Percentiles rank a stretch among this genome's conserved stretches.
phyloP scores from a whole-genome alignment of 2,888 invertebrate genomes.

The Pachydiplax longipennis region DNA sequence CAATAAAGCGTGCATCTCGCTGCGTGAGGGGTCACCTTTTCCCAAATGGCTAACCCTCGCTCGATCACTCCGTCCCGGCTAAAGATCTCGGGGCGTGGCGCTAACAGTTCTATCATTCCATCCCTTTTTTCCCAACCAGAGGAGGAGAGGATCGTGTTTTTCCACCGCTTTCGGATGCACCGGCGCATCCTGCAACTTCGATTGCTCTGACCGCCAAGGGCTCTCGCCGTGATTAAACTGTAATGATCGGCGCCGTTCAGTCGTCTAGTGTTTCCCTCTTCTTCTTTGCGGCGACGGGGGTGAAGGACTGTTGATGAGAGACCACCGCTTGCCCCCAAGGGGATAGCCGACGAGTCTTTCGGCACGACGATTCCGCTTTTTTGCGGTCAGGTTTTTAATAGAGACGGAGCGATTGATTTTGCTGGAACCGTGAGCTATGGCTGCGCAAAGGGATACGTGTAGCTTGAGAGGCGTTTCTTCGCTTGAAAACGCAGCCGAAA shows the following conservation, averaged over 20 bases:
- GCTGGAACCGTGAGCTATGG: not conserved
- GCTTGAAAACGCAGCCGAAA: not conserved
- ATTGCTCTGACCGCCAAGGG: not conserved
- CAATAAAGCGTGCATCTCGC: conserved; percentile 14
- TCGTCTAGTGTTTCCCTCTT: conserved; percentile 21
- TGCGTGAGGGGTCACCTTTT: not conserved
- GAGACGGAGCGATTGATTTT: conserved; percentile 7
- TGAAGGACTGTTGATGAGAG: not conserved
- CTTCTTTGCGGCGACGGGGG: not conserved
- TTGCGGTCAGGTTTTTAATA: not conserved
- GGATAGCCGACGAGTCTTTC: not conserved
- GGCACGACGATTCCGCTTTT: not conserved
- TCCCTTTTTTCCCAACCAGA: not conserved
- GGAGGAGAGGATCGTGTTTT: conserved; percentile 11
- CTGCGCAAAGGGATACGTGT: not conserved
- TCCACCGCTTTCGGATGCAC: conserved; percentile 15
- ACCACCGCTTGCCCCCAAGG: not conserved
- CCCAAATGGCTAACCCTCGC: conserved; percentile 4
- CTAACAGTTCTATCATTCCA: conserved; percentile 4
- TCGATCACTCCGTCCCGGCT: not conserved
- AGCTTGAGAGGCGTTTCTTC: not conserved
- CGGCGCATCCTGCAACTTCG: not conserved
- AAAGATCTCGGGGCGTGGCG: conserved; percentile 13
- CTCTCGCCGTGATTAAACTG: conserved; percentile 33
- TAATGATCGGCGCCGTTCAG: conserved; percentile 44